Percentiles rank a stretch among this genome's conserved stretches.
phyloP scores from a whole-genome alignment of 2,113 vertebrate species.

The Morone saxatilis region DNA sequence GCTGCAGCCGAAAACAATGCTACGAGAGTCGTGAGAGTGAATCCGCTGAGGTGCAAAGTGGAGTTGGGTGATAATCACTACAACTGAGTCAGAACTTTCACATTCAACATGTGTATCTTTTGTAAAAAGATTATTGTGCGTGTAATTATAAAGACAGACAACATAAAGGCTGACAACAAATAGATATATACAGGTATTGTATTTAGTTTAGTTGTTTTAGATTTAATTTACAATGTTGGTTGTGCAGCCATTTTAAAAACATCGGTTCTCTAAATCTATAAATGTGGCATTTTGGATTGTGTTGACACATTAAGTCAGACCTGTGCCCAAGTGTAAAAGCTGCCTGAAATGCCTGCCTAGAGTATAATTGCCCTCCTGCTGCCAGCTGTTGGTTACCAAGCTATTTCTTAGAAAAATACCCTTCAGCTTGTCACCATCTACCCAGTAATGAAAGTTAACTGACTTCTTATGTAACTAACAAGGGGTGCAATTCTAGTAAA shows the following conservation, averaged over 20 bases:
- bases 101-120: neutral
- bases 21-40: no score
- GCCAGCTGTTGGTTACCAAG: slow-evolving; percentile 3
- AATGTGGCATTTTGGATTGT: neutral
- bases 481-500: neutral
- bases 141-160: neutral
- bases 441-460: slow-evolving; percentile 21
- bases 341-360: neutral
- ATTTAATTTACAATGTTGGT: no score
- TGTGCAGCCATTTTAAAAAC: neutral
- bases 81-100: no score
- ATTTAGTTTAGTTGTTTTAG: no score
- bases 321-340: slow-evolving; percentile 1
- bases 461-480: slow-evolving; percentile 21
- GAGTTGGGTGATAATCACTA: no score
- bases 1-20: no score
- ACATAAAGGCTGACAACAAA: neutral
- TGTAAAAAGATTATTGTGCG: neutral
- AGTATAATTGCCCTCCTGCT: slow-evolving; percentile 27
- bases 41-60: no score
- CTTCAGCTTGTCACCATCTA: slow-evolving; percentile 13
- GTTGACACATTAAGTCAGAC: neutral
- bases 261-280: neutral
- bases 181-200: neutral
- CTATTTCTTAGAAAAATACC: slow-evolving; percentile 12